Percentiles rank a stretch among this genome's conserved stretches.
Conservation (phyloP, 2,888 invertebrate genomes). For the Dasypolia templi region DNA sequence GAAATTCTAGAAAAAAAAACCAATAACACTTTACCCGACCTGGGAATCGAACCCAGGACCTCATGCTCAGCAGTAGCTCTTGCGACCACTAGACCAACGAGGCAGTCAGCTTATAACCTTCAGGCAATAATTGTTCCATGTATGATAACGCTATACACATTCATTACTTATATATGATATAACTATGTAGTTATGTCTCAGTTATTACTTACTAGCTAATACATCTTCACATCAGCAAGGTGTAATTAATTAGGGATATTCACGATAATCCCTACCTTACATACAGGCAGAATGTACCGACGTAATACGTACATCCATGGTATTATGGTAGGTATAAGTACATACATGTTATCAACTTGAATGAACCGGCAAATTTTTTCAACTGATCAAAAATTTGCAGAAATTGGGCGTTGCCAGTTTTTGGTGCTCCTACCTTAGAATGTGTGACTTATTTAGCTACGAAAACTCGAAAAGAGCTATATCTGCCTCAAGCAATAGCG, state of each 20-base stretch:
- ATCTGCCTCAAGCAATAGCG: too few species aligned
- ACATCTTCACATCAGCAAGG: constrained; percentile 21
- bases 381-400: background rate
- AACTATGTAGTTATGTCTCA: constrained; percentile 3
- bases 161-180: background rate
- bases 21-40: too few species aligned
- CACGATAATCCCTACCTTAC: constrained; percentile 35
- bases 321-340: background rate
- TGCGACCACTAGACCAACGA: too few species aligned
- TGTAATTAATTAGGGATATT: constrained; percentile 55
- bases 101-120: too few species aligned
- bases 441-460: too few species aligned
- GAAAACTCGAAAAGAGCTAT: background rate
- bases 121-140: too few species aligned
- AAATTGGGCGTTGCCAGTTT: background rate
- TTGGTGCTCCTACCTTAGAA: background rate
- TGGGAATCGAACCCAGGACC: too few species aligned
- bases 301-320: background rate
- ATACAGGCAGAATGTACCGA: background rate
- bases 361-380: background rate
- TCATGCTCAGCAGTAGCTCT: too few species aligned
- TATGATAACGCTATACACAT: background rate
- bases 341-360: background rate
- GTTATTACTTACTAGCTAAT: constrained; percentile 33
- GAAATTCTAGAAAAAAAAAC: too few species aligned